These are phyloP conservation scores for Sinotaia quadrata DNA, from an alignment of 2,888 invertebrate species.

Conservation along the genomic window DNA sequence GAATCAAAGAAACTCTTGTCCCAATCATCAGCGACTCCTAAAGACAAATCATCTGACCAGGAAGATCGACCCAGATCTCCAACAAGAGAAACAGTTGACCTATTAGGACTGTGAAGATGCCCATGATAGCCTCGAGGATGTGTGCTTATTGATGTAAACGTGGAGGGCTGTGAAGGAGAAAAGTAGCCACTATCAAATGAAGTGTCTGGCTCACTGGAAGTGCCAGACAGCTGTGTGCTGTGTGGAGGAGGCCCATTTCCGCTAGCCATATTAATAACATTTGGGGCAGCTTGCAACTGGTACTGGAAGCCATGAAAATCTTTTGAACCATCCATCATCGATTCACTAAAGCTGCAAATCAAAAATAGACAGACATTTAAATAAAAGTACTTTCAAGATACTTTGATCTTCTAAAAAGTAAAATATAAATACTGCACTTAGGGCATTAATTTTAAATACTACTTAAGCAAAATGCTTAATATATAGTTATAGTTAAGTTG, in stretches of 20 bases:
- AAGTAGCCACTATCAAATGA: conserved; percentile 55
- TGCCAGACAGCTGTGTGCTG: neutral
- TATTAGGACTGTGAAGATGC: conserved; percentile 16
- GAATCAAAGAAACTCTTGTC: conserved; percentile 54
- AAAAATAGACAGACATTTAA: neutral
- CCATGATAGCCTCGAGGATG: neutral
- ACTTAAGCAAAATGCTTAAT: neutral
- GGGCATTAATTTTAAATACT: neutral
- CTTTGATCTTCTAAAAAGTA: neutral
- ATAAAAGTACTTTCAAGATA: neutral
- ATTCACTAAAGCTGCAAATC: neutral
- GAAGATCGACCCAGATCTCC: conserved; percentile 10
- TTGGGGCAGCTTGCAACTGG: neutral
- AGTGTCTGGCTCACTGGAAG: conserved; percentile 31
- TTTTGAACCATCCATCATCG: neutral
- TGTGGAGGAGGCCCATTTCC: neutral
- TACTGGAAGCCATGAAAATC: neutral
- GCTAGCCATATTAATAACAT: neutral
- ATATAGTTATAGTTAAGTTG: too few relatives aligned
- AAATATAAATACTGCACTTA: neutral
- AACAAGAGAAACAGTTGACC: conserved; percentile 19
- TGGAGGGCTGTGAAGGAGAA: conserved; percentile 32
- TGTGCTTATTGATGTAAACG: conserved; percentile 3
- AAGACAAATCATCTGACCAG: conserved; percentile 18
- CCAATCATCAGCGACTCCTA: conserved; percentile 45